Evolutionary conservation across 2,113 vertebrate genomes (phyloP).

Genomic region (Gadus macrocephalus): DNA sequence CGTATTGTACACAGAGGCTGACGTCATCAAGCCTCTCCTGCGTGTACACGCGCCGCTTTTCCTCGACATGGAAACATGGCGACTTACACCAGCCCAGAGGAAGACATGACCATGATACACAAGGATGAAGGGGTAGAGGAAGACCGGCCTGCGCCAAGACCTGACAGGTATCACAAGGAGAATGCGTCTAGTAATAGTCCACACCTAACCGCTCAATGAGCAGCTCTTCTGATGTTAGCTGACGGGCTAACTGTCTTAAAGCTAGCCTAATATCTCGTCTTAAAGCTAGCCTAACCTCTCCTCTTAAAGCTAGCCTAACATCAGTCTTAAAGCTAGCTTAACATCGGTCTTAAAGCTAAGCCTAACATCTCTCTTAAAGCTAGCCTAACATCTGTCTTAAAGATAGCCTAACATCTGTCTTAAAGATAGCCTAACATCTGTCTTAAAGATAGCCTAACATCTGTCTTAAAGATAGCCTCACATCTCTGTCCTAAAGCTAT

Average conservation of each 20-base stretch:
- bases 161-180: constrained; percentile 58
- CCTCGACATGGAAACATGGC: constrained; percentile 54
- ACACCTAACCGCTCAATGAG: too few relatives aligned
- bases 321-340: too few relatives aligned
- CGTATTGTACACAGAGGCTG: background rate
- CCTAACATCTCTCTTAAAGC: too few relatives aligned
- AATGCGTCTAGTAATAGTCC: background rate
- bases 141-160: constrained; percentile 47
- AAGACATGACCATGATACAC: constrained; percentile 20
- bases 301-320: too few relatives aligned
- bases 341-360: too few relatives aligned
- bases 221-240: background rate
- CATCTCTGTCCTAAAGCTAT: too few relatives aligned
- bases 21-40: constrained; percentile 46
- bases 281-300: too few relatives aligned
- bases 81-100: constrained; percentile 23
- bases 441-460: too few relatives aligned
- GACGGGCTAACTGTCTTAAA: background rate
- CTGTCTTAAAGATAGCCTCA: too few relatives aligned
- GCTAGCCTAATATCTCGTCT: background rate
- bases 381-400: too few relatives aligned
- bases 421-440: too few relatives aligned
- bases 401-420: too few relatives aligned
- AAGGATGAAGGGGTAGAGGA: constrained; percentile 38
- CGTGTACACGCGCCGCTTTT: constrained; percentile 50